Percentiles rank a stretch among this genome's conserved stretches.
Evolutionary conservation across 2,797 vertebrate genomes (phyloP).

Genomic region (Pantherophis alleghaniensis): DNA sequence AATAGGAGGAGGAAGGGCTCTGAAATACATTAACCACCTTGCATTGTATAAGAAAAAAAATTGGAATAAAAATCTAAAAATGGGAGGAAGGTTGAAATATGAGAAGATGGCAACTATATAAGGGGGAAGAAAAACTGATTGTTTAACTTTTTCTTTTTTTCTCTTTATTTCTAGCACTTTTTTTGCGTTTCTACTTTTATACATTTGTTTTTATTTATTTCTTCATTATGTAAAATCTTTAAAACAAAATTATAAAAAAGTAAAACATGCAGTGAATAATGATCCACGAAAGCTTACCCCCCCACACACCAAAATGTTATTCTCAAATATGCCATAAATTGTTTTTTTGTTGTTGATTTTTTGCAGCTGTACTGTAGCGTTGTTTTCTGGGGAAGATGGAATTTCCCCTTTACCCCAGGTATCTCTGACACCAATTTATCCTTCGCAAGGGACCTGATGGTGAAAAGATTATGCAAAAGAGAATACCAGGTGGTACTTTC

Average conservation of each 20-base stretch:
- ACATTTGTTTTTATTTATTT: neutral
- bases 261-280: neutral
- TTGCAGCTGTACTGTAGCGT: neutral
- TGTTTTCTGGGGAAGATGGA: neutral
- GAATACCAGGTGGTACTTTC: constrained; percentile 7
- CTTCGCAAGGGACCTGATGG: neutral
- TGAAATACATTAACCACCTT: neutral
- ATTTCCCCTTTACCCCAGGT: neutral
- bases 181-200: neutral
- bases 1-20: neutral
- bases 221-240: neutral
- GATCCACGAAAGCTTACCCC: neutral
- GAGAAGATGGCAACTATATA: neutral
- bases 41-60: neutral
- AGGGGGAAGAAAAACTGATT: neutral
- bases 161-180: neutral
- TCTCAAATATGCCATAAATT: neutral
- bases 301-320: neutral
- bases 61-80: neutral
- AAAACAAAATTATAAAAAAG: neutral
- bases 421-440: neutral
- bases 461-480: neutral
- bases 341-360: neutral
- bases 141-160: neutral
- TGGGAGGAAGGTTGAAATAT: neutral